These are phyloP conservation scores for Arctia plantaginis DNA, from an alignment of 2,888 invertebrate species.

Conservation along the genomic window DNA sequence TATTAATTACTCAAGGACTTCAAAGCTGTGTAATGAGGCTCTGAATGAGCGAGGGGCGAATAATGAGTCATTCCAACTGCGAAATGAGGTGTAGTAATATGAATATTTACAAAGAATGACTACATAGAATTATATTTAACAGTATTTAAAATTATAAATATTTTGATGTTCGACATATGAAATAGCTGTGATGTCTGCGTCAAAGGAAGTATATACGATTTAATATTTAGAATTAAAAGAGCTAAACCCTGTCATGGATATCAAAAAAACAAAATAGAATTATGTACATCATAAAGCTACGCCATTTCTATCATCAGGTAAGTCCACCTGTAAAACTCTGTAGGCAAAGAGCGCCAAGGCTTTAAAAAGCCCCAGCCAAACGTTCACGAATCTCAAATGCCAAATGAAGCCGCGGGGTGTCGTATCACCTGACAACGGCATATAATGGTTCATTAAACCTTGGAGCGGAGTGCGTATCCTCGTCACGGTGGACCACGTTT, in stretches of 20 bases:
- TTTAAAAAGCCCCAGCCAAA: background rate
- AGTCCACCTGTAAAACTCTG: background rate
- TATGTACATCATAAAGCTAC: background rate
- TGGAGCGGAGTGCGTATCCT: slow-evolving; percentile 66
- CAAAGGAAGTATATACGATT: background rate
- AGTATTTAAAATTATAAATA: background rate
- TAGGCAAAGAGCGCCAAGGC: background rate
- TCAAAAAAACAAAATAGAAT: background rate
- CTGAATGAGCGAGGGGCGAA: slow-evolving; percentile 29
- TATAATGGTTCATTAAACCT: slow-evolving; percentile 76
- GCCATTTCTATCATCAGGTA: background rate
- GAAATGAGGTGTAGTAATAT: slow-evolving; percentile 21
- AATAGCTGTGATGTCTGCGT: background rate
- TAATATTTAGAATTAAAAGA: too few species aligned
- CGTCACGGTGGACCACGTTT: slow-evolving; percentile 54
- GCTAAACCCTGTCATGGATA: too few species aligned
- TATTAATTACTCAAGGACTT: slow-evolving; percentile 37
- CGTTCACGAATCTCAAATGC: slow-evolving; percentile 42
- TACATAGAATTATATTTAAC: background rate
- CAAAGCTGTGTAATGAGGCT: slow-evolving; percentile 43
- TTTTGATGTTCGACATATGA: background rate
- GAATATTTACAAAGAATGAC: slow-evolving; percentile 6
- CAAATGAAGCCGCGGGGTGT: slow-evolving; percentile 57
- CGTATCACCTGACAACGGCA: slow-evolving; percentile 67
- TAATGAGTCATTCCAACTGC: slow-evolving; percentile 25